Evolutionary conservation across 2,888 invertebrate species (phyloP).

Genomic region (Lasioglossum marginatum): DNA sequence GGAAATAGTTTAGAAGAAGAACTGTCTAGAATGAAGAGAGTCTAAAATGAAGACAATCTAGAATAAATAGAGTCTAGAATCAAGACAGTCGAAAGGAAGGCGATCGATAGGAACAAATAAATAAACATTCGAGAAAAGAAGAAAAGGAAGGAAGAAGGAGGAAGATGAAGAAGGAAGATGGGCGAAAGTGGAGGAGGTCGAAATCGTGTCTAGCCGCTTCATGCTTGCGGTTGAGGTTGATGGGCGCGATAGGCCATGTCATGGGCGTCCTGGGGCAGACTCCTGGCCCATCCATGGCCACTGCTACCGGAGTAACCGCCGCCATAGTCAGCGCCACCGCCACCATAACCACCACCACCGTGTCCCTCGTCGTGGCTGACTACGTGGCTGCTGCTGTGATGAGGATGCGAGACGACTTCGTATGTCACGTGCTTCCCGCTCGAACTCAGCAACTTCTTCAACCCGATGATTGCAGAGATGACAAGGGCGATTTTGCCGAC

Average conservation of each 20-base stretch:
- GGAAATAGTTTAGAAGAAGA: constrained; percentile 26
- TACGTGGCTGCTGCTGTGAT: constrained; percentile 90
- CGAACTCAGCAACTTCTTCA: constrained; percentile 91
- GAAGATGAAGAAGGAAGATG: constrained; percentile 10
- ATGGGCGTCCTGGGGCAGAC: constrained; percentile 86
- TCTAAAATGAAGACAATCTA: neutral
- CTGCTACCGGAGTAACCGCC: constrained; percentile 87
- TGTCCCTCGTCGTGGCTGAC: constrained; percentile 89
- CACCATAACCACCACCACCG: constrained; percentile 86
- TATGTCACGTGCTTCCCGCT: constrained; percentile 95
- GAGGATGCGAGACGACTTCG: constrained; percentile 94
- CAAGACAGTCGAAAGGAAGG: neutral
- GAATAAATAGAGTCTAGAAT: too few relatives aligned
- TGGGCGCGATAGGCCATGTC: constrained; percentile 93
- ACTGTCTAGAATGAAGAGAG: neutral
- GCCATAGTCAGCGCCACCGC: constrained; percentile 80
- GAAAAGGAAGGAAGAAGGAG: constrained; percentile 11
- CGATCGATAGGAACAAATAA: neutral
- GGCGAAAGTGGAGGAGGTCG: constrained; percentile 47
- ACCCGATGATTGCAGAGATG: constrained; percentile 92
- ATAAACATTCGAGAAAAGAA: constrained; percentile 23
- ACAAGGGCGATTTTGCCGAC: constrained; percentile 94
- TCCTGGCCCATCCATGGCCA: constrained; percentile 90
- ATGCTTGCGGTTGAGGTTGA: constrained; percentile 86
- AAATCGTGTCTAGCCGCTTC: constrained; percentile 70